Percentiles rank a stretch among this genome's conserved stretches.
Evolutionary conservation across 1,140 invertebrate genomes (phyloP).

Genomic region (Cyclargus thomasi): DNA sequence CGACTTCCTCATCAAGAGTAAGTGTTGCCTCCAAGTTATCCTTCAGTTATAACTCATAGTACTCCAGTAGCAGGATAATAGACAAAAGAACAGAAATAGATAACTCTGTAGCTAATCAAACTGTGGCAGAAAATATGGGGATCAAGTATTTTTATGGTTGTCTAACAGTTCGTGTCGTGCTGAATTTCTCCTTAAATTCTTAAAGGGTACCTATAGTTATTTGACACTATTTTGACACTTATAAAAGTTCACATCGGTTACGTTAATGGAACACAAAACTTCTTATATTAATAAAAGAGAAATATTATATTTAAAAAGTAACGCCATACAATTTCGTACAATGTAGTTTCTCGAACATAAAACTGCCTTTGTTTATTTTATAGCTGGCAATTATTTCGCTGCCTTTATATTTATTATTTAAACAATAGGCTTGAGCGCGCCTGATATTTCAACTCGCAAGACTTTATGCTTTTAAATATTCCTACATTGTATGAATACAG

Average conservation of each 20-base stretch:
- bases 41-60: too few species aligned
- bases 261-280: neutral
- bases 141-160: too few species aligned
- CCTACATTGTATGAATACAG: neutral
- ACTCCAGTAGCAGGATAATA: too few species aligned
- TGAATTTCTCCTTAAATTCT: too few species aligned
- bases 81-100: too few species aligned
- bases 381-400: neutral
- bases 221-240: too few species aligned
- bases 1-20: slow-evolving; percentile 62
- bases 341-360: neutral
- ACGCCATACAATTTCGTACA: neutral
- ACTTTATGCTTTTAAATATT: neutral
- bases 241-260: neutral
- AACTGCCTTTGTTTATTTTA: slow-evolving; percentile 1
- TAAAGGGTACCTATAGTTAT: too few species aligned
- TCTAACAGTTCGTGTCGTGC: too few species aligned
- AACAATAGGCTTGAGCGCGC: neutral
- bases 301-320: neutral
- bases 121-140: too few species aligned
- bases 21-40: slow-evolving; percentile 27
- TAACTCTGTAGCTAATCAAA: too few species aligned
- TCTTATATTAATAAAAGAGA: neutral
- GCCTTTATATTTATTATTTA: neutral
- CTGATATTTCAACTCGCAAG: neutral